phyloP scores from a whole-genome alignment of 2,888 invertebrate genomes.

The Mesopsocus fuscifrons region DNA sequence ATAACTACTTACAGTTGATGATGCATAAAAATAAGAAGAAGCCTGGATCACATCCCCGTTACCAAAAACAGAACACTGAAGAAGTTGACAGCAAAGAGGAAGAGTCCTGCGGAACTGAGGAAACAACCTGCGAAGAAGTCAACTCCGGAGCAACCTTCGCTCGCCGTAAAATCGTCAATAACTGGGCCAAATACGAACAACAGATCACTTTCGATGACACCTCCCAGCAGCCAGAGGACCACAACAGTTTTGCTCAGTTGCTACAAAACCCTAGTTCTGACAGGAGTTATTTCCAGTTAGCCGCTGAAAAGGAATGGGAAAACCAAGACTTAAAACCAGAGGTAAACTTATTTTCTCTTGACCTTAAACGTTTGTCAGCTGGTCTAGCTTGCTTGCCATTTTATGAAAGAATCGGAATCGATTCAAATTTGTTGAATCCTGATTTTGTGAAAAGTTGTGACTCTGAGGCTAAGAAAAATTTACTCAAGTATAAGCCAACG shows the following conservation, averaged over 20 bases:
- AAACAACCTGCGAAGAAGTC: no score
- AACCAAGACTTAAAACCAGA: background rate
- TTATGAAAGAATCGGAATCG: conserved; percentile 6
- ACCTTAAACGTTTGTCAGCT: background rate
- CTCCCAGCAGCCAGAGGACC: background rate
- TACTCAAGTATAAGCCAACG: background rate
- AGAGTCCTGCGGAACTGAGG: no score
- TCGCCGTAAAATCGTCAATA: no score
- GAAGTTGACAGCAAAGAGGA: no score
- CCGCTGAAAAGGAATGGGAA: conserved; percentile 1
- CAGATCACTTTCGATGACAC: background rate
- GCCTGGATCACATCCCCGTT: no score
- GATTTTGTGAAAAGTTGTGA: background rate
- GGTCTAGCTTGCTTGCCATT: conserved; percentile 6
- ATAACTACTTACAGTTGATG: no score
- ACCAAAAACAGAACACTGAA: no score
- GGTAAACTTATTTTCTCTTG: background rate
- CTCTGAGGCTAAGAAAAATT: background rate
- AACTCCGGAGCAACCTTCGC: no score
- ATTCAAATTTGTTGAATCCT: background rate
- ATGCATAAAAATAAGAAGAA: no score
- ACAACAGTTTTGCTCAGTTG: background rate
- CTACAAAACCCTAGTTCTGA: background rate
- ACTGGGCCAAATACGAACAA: conserved; percentile 5
- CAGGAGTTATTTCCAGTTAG: background rate